These are phyloP conservation scores for Gymnocheta viridis DNA, from an alignment of 2,888 invertebrate genomes.

Conservation along the genomic window DNA sequence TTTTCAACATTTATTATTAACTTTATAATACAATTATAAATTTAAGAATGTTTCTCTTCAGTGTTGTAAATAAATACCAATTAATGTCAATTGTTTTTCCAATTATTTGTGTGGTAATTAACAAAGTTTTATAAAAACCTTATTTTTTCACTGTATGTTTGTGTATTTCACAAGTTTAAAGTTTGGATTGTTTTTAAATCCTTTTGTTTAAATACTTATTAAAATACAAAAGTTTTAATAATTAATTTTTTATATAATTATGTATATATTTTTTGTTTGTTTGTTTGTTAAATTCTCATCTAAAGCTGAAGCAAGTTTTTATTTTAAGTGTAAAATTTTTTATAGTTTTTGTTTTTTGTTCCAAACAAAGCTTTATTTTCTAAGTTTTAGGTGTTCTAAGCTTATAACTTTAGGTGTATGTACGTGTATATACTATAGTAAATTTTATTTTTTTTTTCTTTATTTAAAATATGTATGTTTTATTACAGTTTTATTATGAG, in stretches of 20 bases:
- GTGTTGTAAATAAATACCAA: slow-evolving; percentile 31
- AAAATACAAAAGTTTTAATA: slow-evolving; percentile 62
- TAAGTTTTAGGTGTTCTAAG: slow-evolving; percentile 40
- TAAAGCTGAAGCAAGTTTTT: slow-evolving; percentile 68
- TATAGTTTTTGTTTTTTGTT: slow-evolving; percentile 21
- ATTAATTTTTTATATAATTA: slow-evolving; percentile 15
- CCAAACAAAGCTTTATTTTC: slow-evolving; percentile 67
- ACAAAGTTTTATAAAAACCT: slow-evolving; percentile 69
- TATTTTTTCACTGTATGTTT: slow-evolving; percentile 8
- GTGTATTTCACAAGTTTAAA: slow-evolving; percentile 15
- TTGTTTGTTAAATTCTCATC: slow-evolving; percentile 70
- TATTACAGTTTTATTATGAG: slow-evolving; percentile 61
- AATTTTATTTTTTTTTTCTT: slow-evolving; percentile 32
- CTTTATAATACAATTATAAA: slow-evolving; percentile 56
- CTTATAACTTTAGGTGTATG: slow-evolving; percentile 57
- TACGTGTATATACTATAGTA: slow-evolving; percentile 48
- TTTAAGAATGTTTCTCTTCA: slow-evolving; percentile 19
- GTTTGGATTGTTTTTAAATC: slow-evolving; percentile 16
- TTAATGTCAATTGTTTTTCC: not conserved
- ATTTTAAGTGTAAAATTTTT: slow-evolving; percentile 66
- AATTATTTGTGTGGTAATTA: slow-evolving; percentile 22
- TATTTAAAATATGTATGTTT: slow-evolving; percentile 60
- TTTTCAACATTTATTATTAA: slow-evolving; percentile 39
- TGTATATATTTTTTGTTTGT: slow-evolving; percentile 4
- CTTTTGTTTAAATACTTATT: slow-evolving; percentile 57